Conservation (phyloP, 2,888 invertebrate genomes). For the Subacronicta megacephala region DNA sequence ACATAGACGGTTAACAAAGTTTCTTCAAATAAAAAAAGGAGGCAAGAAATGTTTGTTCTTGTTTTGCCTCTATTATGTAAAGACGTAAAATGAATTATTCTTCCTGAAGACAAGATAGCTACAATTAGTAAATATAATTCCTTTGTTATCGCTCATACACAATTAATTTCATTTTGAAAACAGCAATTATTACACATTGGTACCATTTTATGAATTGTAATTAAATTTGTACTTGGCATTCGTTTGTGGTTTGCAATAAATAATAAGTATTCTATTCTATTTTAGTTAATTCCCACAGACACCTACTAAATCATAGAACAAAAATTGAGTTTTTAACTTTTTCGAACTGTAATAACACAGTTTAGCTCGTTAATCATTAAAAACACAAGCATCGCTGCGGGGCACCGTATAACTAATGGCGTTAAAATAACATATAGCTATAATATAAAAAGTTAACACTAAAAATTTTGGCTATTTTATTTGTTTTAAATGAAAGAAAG, state of each 20-base stretch:
- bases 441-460: conserved; percentile 22
- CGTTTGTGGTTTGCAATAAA: no score
- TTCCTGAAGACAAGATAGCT: neutral
- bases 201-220: no score
- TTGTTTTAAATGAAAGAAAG: conserved; percentile 35
- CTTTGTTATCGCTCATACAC: neutral
- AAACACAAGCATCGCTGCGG: conserved; percentile 1
- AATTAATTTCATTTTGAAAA: neutral
- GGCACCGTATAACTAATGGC: conserved; percentile 8
- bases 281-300: neutral
- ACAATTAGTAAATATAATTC: neutral
- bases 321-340: neutral
- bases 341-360: neutral
- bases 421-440: conserved; percentile 28
- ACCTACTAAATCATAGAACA: neutral
- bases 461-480: conserved; percentile 23
- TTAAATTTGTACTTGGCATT: no score
- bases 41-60: no score
- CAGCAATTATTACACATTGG: neutral
- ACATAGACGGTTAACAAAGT: neutral
- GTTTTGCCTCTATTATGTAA: no score
- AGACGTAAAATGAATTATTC: neutral
- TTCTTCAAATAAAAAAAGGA: neutral
- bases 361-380: conserved; percentile 11
- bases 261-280: no score